Evolutionary conservation across 2,113 vertebrate genomes (phyloP), one percentile per base, ranked within the genome.

Genomic region (Carassius carassius): DNA sequence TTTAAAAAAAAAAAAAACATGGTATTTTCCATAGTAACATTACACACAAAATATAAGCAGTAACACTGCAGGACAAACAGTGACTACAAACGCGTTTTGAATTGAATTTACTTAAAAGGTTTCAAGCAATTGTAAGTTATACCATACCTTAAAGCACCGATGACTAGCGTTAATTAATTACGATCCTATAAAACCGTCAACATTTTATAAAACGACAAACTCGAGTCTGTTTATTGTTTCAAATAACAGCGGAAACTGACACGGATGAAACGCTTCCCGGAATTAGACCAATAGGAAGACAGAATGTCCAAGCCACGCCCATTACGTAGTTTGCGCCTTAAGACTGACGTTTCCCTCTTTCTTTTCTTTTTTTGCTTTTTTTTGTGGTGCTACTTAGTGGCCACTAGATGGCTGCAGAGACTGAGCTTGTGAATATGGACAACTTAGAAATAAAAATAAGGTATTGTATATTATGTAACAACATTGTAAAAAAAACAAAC

Each of bases 191-290:
- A 35, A 47, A 16, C n/a, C n/a, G 5, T 51, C 2, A 47, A 19
- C 5, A 21, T 49, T 70, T 72, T 37, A 60, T 21, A 16, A 29
- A 54, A 17, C 21, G 10, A 19, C 9, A 9, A 70, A 0, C 3
- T 14, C 21, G 11, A 47, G 11, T 77, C 25, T 49, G 54, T 47
- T 67, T 54, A 29, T 58, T 23, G 78, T 69, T 87, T 85, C 63
- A 85, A 87, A 87, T 85, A 87, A 85, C 78, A 79, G 86, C 78
- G 37, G 35, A 78, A 82, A 63, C 23, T 85, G 77, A 81, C 32
- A 23, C 12, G 0, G 1, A 0, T 1, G 49, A 25, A 2, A 21
- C 41, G 12, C 72, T 73, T 85, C 86, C 86, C 0, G 78, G 6
- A 29, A 73, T n/a, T 17, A 4, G 73, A 78, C 86, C 83, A 87